Base-by-base conservation (phyloP, 2,113 vertebrate species). In the Syngnathoides biaculeatus region DNA sequence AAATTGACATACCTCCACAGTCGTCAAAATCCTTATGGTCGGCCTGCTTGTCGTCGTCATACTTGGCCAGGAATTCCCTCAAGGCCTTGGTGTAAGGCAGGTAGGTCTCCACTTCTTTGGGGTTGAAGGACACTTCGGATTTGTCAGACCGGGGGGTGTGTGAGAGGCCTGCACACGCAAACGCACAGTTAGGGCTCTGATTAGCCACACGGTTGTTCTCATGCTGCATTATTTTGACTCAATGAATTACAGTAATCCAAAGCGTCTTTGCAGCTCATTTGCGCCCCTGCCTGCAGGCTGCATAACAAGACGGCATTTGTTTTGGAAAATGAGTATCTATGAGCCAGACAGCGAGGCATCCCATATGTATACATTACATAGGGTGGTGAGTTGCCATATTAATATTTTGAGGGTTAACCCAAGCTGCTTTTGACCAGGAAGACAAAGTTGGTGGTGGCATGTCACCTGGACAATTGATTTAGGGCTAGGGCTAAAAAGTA, bases 1-100 rank as follows among this genome's bases (percentile, higher is more conserved):
- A n/a, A n/a, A n/a, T n/a, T n/a, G 40, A 89, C 92, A 86, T 87
- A 99, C 97, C 80, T 79, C 90, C 89, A 56, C 97, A 99, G 4
- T 95, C 91, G 70, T 97, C 90, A 62, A 92, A 98, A 14, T 88
- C 64, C 11, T 92, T 91, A 45, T 74, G 83, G 43, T 95, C 91
- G 1, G 10, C 69, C 83, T 98, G 95, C 0, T 53, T n/a, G 0
- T 73, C 60, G 0, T 86, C 84, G 0, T 89, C 84, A 60, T 99
- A 99, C 48, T 79, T 72, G 0, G 68, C 75, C 75, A 98, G 70
- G 73, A 98, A 95, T 0, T 88, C 85, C 3, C 71, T 75, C 1
- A 99, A 68, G 78, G 83, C 87, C 60, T 67, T 80, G 50, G 92
- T 84, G n/a, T 94, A 96, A 0, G 74, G 30, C 17, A 90, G 68